Conservation (phyloP, 92 coral and sea anemone genomes). For the Parazoanthus darwini region DNA sequence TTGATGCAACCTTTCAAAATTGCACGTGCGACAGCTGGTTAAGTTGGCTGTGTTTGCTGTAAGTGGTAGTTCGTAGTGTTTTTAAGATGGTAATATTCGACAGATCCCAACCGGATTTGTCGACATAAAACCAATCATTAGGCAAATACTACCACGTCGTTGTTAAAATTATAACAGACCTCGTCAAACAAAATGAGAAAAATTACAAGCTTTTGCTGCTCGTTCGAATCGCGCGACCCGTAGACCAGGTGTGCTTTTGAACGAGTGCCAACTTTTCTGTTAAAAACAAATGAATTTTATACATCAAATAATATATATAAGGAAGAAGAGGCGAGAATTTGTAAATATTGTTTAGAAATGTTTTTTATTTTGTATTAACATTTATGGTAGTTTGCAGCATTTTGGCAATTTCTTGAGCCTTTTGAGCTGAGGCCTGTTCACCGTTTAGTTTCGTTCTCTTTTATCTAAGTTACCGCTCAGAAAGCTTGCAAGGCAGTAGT, state of each 20-base stretch:
- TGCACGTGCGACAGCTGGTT: slow-evolving; percentile 38
- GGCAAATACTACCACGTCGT: slow-evolving; percentile 8
- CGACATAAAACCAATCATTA: slow-evolving; percentile 27
- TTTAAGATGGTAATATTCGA: slow-evolving; percentile 33
- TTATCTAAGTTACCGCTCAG: slow-evolving; percentile 26
- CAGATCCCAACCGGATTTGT: slow-evolving; percentile 14
- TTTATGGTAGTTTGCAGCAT: slow-evolving; percentile 33
- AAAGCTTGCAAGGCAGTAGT: slow-evolving; percentile 2
- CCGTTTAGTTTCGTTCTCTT: not conserved
- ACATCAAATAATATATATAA: slow-evolving; percentile 56
- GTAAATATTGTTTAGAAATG: slow-evolving; percentile 72
- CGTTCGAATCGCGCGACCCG: slow-evolving; percentile 32
- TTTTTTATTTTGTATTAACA: slow-evolving; percentile 63
- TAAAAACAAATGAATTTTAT: slow-evolving; percentile 51
- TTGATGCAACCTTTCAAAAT: slow-evolving; percentile 36
- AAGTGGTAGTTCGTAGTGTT: slow-evolving; percentile 33
- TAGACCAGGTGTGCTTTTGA: slow-evolving; percentile 14
- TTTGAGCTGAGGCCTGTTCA: slow-evolving; percentile 3
- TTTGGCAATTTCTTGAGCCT: not conserved
- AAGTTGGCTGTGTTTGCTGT: slow-evolving; percentile 22
- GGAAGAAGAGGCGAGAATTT: slow-evolving; percentile 51
- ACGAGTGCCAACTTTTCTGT: slow-evolving; percentile 26
- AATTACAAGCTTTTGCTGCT: slow-evolving; percentile 6
- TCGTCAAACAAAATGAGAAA: not conserved
- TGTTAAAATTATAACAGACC: not conserved